Evolutionary conservation across 2,113 vertebrate species (phyloP), one percentile per base, ranked within the genome.

Genomic region (Pituophis catenifer): DNA sequence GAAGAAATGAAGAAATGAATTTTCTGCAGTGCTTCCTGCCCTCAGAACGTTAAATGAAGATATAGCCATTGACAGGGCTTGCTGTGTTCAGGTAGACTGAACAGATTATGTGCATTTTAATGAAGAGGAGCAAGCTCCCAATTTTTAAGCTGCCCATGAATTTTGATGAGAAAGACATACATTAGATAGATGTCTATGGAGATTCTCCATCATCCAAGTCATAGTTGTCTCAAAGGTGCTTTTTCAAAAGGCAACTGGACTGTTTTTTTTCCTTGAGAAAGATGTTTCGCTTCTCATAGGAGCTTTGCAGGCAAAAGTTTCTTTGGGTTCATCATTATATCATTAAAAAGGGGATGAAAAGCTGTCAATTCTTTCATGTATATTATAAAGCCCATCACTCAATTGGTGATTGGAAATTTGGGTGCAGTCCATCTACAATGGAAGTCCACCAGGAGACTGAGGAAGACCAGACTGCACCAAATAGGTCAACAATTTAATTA

Each of bases 21-120:
- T 57, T 90, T n/a, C 6, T 29, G 15, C 38, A 21, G n/a, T 8
- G 19, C 44, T 62, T 26, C 57, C 87, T 44, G 17, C 33, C 75
- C 48, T 50, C 86, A 58, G 65, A 91, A 93, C 11, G 3, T 48
- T 88, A 91, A 93, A 94, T 57, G 88, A 33, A 6, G 55, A 65
- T 87, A 91, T 62, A 90, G 29, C 75, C 89, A 65, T 11, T 17
- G 89, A 86, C 92, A 55, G 70, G 33, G n/a, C n/a, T 38, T 54
- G 89, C 26, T 90, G 57, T 44, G 21, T 90, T 90, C n/a, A 65
- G 44, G 59, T 86, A 57, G 88, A n/a, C 85, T 86, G 89, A 90
- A 33, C 75, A 59, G 93, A 88, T 81, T 88, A 88, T 59, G 33
- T 93, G 13, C 4, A 13, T 75, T 93, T 70, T 33, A 88, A 55